These are phyloP conservation scores for Hirtodrosophila trivittata DNA, from an alignment of 2,888 invertebrate genomes.

Conservation along the genomic window DNA sequence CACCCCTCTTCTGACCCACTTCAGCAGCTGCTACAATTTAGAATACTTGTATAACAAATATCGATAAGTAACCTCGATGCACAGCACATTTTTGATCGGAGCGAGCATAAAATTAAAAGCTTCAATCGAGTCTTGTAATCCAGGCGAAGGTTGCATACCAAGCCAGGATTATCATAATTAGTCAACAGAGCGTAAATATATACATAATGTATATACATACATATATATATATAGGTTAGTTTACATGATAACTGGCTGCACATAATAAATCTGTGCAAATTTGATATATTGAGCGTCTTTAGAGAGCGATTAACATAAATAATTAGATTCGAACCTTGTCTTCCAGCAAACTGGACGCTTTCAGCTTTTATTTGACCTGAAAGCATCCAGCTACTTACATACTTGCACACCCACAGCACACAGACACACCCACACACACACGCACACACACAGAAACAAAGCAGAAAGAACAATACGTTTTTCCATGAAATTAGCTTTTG, in stretches of 20 bases:
- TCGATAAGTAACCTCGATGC: background rate
- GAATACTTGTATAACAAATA: slow-evolving; percentile 5
- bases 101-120: background rate
- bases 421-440: slow-evolving; percentile 7
- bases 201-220: too few relatives aligned
- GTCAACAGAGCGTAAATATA: slow-evolving; percentile 45
- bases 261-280: slow-evolving; percentile 59
- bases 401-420: slow-evolving; percentile 12
- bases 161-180: slow-evolving; percentile 45
- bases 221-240: slow-evolving; percentile 9
- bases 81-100: too few relatives aligned
- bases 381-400: slow-evolving; percentile 19
- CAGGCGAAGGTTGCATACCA: slow-evolving; percentile 12
- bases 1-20: background rate
- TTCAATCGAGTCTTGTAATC: slow-evolving; percentile 11
- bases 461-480: slow-evolving; percentile 69
- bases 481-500: slow-evolving; percentile 80
- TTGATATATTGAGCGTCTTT: slow-evolving; percentile 70
- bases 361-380: slow-evolving; percentile 65
- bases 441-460: slow-evolving; percentile 5
- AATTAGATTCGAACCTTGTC: slow-evolving; percentile 69
- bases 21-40: background rate
- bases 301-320: slow-evolving; percentile 80
- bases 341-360: slow-evolving; percentile 49
- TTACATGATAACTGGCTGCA: slow-evolving; percentile 28